A percentile compares a stretch with the other conserved stretches of the same genome.
These are phyloP conservation scores for Pomatorhinus ruficollis DNA, from an alignment of 2,113 vertebrate species.

Conservation along the genomic window DNA sequence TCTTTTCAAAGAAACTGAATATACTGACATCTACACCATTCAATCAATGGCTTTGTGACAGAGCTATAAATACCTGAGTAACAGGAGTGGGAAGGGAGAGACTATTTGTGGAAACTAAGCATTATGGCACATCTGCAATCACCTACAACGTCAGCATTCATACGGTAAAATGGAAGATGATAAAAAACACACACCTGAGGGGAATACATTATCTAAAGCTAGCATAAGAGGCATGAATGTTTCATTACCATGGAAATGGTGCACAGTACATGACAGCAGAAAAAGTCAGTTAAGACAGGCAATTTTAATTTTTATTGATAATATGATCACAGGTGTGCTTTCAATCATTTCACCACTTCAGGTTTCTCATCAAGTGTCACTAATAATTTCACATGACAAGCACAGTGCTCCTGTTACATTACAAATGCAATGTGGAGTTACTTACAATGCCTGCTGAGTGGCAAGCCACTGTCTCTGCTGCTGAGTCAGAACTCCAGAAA, in stretches of 20 bases:
- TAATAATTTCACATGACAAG: slow-evolving; percentile 62
- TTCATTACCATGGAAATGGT: slow-evolving; percentile 56
- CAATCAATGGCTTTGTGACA: not conserved
- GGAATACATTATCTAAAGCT: slow-evolving; percentile 24
- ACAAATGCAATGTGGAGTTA: not conserved
- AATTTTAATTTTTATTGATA: slow-evolving; percentile 73
- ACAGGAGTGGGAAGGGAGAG: not conserved
- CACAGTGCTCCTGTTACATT: slow-evolving; percentile 18
- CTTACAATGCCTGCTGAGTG: not conserved
- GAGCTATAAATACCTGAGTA: not conserved
- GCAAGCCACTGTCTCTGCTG: not conserved
- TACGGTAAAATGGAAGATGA: slow-evolving; percentile 5
- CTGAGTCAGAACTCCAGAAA: not conserved
- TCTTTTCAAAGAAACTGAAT: not conserved
- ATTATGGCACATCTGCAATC: slow-evolving; percentile 27
- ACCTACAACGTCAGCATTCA: slow-evolving; percentile 20
- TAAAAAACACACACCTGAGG: not conserved
- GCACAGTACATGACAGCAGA: slow-evolving; percentile 31
- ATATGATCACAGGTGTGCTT: slow-evolving; percentile 66
- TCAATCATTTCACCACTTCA: slow-evolving; percentile 64
- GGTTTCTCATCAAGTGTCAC: slow-evolving; percentile 62
- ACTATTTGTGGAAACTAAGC: not conserved
- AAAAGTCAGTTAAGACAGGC: slow-evolving; percentile 17
- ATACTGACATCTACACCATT: not conserved
- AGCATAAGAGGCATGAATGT: not conserved